A percentile compares a stretch with the other conserved stretches of the same genome.
Conservation (phyloP, 2,113 vertebrate genomes). For the Apteryx mantelli region DNA sequence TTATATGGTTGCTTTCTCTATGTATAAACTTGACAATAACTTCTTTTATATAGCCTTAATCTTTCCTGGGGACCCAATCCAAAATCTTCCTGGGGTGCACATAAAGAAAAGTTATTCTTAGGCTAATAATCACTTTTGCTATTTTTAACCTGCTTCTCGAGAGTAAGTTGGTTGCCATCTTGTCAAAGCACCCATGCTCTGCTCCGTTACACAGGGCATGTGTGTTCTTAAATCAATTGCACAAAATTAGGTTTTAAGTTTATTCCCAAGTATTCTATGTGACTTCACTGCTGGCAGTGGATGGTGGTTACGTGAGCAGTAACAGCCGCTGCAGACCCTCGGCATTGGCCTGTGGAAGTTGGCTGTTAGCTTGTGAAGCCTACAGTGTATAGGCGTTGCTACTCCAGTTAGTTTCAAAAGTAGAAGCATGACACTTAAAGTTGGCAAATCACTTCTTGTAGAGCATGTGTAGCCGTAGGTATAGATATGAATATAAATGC, state of each 20-base stretch:
- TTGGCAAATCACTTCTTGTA: not conserved
- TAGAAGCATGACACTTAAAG: not conserved
- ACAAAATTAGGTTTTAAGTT: constrained; percentile 32
- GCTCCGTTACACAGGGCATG: not conserved
- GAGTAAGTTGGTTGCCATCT: not conserved
- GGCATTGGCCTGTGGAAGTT: not conserved
- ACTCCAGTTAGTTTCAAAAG: not conserved
- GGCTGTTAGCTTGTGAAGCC: too few relatives aligned
- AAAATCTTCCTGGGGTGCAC: not conserved
- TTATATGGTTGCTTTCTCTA: not conserved
- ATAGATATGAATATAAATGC: not conserved
- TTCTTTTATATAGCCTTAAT: not conserved
- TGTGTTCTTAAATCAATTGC: not conserved
- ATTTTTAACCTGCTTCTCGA: not conserved
- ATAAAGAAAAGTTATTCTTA: not conserved
- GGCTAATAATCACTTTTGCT: not conserved
- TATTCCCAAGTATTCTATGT: not conserved
- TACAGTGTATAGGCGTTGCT: not conserved
- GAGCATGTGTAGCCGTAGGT: not conserved
- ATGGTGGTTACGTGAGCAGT: too few relatives aligned
- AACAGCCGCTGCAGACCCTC: too few relatives aligned
- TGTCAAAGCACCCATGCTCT: accelerated
- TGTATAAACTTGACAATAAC: not conserved
- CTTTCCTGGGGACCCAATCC: not conserved
- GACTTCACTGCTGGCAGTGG: not conserved